Percentiles rank a stretch among this genome's conserved stretches.
Evolutionary conservation across 2,797 vertebrate species (phyloP).

Genomic region (Scleropages formosus): DNA sequence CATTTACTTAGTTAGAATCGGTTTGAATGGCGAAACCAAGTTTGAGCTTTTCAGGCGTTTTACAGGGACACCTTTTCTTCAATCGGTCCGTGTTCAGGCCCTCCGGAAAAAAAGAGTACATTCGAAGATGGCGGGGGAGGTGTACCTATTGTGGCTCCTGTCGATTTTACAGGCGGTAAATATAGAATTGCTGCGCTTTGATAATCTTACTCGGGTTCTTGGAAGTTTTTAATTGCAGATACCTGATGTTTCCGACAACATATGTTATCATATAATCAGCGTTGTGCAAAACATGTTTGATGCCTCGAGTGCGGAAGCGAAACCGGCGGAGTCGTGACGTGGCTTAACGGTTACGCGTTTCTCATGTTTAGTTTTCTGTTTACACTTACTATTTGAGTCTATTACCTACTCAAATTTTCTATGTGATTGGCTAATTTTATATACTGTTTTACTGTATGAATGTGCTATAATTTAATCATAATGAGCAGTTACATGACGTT

Average conservation of each 20-base stretch:
- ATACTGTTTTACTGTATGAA: too few species aligned
- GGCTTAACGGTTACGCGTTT: slow-evolving; percentile 42
- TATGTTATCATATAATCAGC: background rate
- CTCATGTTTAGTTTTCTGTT: background rate
- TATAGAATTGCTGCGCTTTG: slow-evolving; percentile 26
- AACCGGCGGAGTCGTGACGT: slow-evolving; percentile 57
- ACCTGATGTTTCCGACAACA: too few species aligned
- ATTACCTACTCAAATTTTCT: too few species aligned
- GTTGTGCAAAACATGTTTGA: background rate
- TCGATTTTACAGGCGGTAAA: slow-evolving; percentile 72
- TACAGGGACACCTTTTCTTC: slow-evolving; percentile 36
- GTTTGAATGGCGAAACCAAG: slow-evolving; percentile 34
- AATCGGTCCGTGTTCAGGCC: slow-evolving; percentile 45
- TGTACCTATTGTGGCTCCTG: slow-evolving; percentile 70
- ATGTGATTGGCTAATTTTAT: too few species aligned
- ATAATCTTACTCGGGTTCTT: too few species aligned
- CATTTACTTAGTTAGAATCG: background rate
- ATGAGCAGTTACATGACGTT: too few species aligned
- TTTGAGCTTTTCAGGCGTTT: slow-evolving; percentile 39
- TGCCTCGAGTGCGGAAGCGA: background rate
- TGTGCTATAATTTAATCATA: too few species aligned
- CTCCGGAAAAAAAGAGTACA: slow-evolving; percentile 41
- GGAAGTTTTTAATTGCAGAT: too few species aligned
- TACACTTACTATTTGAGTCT: background rate
- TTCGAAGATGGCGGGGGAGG: slow-evolving; percentile 71